A percentile compares a stretch with the other conserved stretches of the same genome.
phyloP scores from a whole-genome alignment of 2,797 vertebrate species.

The Enoplosus armatus region DNA sequence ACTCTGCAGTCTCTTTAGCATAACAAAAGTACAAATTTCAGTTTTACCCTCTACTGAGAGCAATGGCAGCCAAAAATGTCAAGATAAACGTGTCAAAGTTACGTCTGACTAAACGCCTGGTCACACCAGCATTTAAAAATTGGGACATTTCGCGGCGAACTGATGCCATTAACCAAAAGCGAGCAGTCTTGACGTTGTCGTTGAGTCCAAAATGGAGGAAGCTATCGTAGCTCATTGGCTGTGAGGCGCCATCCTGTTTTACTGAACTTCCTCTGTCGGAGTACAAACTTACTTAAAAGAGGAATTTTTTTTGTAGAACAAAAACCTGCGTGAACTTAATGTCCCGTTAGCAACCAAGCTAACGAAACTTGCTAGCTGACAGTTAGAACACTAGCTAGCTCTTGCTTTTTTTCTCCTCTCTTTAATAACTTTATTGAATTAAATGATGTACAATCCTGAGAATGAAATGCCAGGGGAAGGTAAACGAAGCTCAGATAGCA shows the following conservation, averaged over 20 bases:
- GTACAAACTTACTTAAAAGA: too few relatives aligned
- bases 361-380: neutral
- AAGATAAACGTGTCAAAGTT: neutral
- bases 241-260: neutral
- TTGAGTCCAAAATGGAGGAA: neutral
- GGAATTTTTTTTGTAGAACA: neutral
- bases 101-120: neutral
- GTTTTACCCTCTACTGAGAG: neutral
- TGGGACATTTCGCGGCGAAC: neutral
- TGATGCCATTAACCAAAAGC: neutral
- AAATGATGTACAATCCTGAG: neutral
- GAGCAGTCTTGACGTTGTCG: accelerated
- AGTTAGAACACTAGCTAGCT: constrained; percentile 1
- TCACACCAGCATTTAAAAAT: constrained; percentile 19
- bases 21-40: neutral
- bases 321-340: neutral
- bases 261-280: neutral
- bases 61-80: neutral
- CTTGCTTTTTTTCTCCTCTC: neutral
- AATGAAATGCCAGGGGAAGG: neutral
- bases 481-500: neutral
- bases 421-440: neutral
- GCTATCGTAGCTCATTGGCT: neutral
- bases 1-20: neutral
- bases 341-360: neutral